Base-by-base conservation (phyloP, 1,140 invertebrate genomes). In the Dendrolimus kikuchii region DNA sequence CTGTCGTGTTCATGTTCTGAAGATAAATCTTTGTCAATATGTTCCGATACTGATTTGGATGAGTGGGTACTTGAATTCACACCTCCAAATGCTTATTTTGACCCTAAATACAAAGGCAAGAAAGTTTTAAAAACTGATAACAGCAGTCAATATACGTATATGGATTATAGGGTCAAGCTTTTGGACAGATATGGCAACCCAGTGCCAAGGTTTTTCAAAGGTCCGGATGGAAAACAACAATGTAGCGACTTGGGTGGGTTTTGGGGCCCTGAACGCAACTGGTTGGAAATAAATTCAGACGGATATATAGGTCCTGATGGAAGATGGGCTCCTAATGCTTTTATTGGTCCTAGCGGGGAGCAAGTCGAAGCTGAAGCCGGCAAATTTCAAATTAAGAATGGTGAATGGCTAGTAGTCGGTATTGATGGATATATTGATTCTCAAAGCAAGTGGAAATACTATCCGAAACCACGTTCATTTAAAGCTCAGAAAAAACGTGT, bases 11-110 rank as follows among this genome's bases (percentile, higher is more conserved):
- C 81, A 39, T 86, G 81, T 48, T 81, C 78, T 1, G 74, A 77
- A 62, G 75, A 73, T 42, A 68, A 60, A 4, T 49, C 42, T 0
- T 23, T 23, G 23, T 72, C 62, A 5, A 54, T 68, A 38, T 68
- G 62, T 7, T 77, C 77, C 7, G 81, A 77, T 49, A 83, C 81
- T 5, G 83, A 86, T 57, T 75, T 60, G 8, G 83, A 86, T 55
- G 83, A 86, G 66, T 86, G 83, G 81, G 62, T 83, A 46, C 60
- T 86, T 23, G 80, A 86, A 59, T 86, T 86, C 54, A 86, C 83
- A 37, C 80, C 83, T 4, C 83, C 83, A 5, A 77, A 61, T 39
- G 81, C 81, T 42, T 57, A 36, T n/a, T 86, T 74, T 59, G 74
- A 86, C 67, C 78, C 78, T 0, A 63, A 59, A 40, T 74, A 55